Evolutionary conservation across 1,140 invertebrate genomes (phyloP).

Genomic region (Solen grandis): DNA sequence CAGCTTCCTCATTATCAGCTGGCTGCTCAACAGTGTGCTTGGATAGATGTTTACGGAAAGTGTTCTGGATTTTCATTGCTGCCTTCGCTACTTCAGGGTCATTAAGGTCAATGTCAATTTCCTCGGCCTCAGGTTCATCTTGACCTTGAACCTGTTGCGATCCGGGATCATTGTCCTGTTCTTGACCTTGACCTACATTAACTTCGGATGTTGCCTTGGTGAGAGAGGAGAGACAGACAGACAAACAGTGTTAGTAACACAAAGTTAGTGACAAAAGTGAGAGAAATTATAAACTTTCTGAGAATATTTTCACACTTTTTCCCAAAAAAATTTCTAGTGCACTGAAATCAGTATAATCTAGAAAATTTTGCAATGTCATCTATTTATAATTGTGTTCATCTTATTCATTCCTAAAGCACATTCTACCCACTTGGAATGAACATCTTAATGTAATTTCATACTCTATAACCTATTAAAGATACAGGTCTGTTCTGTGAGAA

Average conservation of each 20-base stretch:
- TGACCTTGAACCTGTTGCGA: neutral
- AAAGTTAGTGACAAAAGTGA: too few relatives aligned
- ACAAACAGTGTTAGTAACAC: neutral
- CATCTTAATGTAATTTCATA: too few relatives aligned
- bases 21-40: neutral
- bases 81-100: constrained; percentile 67
- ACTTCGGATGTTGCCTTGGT: neutral
- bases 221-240: neutral
- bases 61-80: constrained; percentile 72
- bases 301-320: too few relatives aligned
- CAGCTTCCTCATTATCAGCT: neutral
- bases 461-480: too few relatives aligned
- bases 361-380: too few relatives aligned
- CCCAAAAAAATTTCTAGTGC: too few relatives aligned
- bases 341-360: too few relatives aligned
- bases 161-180: neutral
- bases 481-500: too few relatives aligned
- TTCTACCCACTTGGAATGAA: too few relatives aligned
- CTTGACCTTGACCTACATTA: neutral
- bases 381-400: too few relatives aligned
- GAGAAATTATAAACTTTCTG: too few relatives aligned
- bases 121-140: constrained; percentile 9
- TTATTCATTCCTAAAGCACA: too few relatives aligned
- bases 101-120: constrained; percentile 51
- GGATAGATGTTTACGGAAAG: constrained; percentile 57